These are phyloP conservation scores for Heliconius aoede DNA, from an alignment of 2,888 invertebrate genomes.

Conservation along the genomic window DNA sequence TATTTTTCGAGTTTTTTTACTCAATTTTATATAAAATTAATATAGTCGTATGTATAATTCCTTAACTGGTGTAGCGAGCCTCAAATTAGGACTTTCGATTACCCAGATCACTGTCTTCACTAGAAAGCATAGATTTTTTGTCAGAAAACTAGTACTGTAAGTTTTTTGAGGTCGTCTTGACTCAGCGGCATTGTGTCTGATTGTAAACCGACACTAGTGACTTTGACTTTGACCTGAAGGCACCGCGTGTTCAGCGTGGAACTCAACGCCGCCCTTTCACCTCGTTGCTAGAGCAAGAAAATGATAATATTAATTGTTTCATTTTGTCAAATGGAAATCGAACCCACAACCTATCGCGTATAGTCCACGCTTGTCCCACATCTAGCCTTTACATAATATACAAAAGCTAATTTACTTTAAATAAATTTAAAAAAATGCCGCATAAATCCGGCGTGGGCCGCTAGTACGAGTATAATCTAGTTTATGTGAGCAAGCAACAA, in stretches of 20 bases:
- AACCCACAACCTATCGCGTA: neutral
- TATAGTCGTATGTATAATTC: neutral
- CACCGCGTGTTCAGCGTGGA: too few relatives aligned
- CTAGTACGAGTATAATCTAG: slow-evolving; percentile 20
- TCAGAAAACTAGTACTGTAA: too few relatives aligned
- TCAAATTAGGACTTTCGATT: neutral
- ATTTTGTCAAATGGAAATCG: neutral
- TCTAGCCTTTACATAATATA: too few relatives aligned
- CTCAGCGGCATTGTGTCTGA: neutral
- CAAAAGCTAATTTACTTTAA: too few relatives aligned
- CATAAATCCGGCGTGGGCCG: neutral
- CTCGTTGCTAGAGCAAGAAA: too few relatives aligned
- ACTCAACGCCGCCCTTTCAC: too few relatives aligned
- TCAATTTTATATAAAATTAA: neutral
- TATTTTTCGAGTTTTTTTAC: neutral
- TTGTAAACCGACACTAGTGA: neutral
- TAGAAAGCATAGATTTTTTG: too few relatives aligned
- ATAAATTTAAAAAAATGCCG: too few relatives aligned
- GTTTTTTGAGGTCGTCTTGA: too few relatives aligned
- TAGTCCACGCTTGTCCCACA: too few relatives aligned
- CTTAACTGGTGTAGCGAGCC: neutral
- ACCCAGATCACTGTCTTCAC: neutral
- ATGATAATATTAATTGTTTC: neutral
- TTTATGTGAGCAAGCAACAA: slow-evolving; percentile 14
- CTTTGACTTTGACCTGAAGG: too few relatives aligned